Percentiles rank a stretch among this genome's conserved stretches.
Conservation (phyloP, 30 jellyfish, hydroid and myxozoan genomes). For the Hydra vulgaris region DNA sequence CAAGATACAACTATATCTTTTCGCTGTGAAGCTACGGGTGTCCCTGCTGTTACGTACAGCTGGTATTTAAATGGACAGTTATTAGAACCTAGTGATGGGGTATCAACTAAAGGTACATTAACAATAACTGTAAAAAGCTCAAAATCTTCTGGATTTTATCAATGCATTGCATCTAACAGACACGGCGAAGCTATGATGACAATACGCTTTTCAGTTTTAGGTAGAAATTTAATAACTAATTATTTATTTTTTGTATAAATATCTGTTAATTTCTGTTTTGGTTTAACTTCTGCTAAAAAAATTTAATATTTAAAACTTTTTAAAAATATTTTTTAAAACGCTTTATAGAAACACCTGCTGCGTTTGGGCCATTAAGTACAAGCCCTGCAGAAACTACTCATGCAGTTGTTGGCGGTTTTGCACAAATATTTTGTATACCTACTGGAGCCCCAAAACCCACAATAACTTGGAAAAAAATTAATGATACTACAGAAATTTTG, state of each 20-base stretch:
- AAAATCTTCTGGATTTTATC: slow-evolving; percentile 73
- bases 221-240: slow-evolving; percentile 22
- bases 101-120: slow-evolving; percentile 55
- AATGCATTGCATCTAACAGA: slow-evolving; percentile 61
- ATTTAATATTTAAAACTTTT: too few relatives aligned
- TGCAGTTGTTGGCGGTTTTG: slow-evolving; percentile 57
- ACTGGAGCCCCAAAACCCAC: slow-evolving; percentile 81
- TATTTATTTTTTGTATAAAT: neutral
- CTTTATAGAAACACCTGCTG: slow-evolving; percentile 19
- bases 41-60: slow-evolving; percentile 45
- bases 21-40: slow-evolving; percentile 62
- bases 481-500: slow-evolving; percentile 20
- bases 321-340: too few relatives aligned
- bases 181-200: slow-evolving; percentile 62
- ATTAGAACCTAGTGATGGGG: slow-evolving; percentile 28
- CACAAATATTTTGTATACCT: slow-evolving; percentile 72
- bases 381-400: slow-evolving; percentile 57
- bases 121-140: slow-evolving; percentile 43
- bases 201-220: slow-evolving; percentile 51
- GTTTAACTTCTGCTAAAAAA: too few relatives aligned
- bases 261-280: neutral
- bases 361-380: slow-evolving; percentile 59
- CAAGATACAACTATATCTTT: slow-evolving; percentile 40
- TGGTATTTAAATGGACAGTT: slow-evolving; percentile 71
- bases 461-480: slow-evolving; percentile 42